Conservation (phyloP, 2,113 vertebrate genomes). For the Dromiciops gliroides region DNA sequence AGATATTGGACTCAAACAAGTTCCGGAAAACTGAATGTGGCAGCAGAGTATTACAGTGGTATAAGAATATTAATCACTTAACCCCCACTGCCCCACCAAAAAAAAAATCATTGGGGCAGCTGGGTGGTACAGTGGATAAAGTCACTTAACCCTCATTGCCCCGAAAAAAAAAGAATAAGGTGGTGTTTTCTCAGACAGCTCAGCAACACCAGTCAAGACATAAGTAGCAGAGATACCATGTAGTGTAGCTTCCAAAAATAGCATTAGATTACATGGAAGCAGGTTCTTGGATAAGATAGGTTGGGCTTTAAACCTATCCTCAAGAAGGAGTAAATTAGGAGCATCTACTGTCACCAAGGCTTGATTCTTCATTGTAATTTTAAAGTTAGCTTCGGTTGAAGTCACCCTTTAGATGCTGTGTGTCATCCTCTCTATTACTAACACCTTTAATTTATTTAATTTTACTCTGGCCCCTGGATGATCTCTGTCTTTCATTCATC, state of each 20-base stretch:
- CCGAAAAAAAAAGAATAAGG: too few relatives aligned
- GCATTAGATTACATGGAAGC: background rate
- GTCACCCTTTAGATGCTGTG: background rate
- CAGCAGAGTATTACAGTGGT: background rate
- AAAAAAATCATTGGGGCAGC: too few relatives aligned
- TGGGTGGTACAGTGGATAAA: too few relatives aligned
- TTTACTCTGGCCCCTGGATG: background rate
- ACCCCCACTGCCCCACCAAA: too few relatives aligned
- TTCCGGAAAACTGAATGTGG: background rate
- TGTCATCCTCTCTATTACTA: background rate
- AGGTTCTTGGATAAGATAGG: background rate
- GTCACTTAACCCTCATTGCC: too few relatives aligned
- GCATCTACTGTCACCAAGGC: background rate
- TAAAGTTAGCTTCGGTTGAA: background rate
- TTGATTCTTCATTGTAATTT: background rate
- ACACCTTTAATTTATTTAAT: slow-evolving; percentile 10
- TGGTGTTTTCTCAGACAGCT: background rate
- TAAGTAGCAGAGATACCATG: background rate
- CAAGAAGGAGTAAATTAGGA: background rate
- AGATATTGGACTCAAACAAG: background rate
- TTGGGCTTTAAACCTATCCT: background rate
- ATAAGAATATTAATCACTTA: too few relatives aligned
- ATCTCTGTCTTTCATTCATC: background rate
- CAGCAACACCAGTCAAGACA: background rate
- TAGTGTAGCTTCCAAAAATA: background rate